A percentile compares a stretch with the other conserved stretches of the same genome.
Evolutionary conservation across 2,113 vertebrate genomes (phyloP).

Genomic region (Nesospiza acunhae): DNA sequence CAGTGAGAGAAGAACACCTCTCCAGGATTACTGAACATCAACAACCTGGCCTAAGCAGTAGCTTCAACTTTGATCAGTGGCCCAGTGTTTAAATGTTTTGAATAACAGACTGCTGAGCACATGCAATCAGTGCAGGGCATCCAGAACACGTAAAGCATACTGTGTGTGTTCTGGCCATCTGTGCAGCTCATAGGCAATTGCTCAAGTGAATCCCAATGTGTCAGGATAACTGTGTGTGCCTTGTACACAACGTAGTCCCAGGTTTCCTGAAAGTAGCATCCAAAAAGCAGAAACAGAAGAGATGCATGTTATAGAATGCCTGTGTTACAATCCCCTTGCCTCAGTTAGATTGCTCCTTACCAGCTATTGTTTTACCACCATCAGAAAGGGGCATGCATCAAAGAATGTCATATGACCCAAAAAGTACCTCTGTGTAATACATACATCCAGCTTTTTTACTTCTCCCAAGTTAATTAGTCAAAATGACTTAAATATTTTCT

Average conservation of each 20-base stretch:
- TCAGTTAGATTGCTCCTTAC: not conserved
- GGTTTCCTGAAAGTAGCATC: not conserved
- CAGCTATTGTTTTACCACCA: not conserved
- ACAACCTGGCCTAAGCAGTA: not conserved
- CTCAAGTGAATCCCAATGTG: not conserved
- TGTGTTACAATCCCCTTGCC: accelerated
- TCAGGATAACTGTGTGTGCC: not conserved
- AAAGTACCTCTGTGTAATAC: not conserved
- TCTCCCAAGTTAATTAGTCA: not conserved
- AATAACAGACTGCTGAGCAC: not conserved
- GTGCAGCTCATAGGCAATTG: not conserved
- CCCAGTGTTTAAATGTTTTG: not conserved
- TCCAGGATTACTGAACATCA: not conserved
- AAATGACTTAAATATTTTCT: not conserved
- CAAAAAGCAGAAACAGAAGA: not conserved
- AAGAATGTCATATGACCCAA: not conserved
- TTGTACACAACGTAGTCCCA: not conserved
- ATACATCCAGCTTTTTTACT: not conserved
- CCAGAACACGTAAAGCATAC: not conserved
- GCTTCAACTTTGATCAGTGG: not conserved
- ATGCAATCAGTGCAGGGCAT: not conserved
- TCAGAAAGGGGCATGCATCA: not conserved
- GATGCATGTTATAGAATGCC: accelerated
- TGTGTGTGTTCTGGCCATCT: not conserved
- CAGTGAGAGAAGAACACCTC: not conserved